These are phyloP conservation scores for Trochalopteron elliotii DNA, from an alignment of 2,113 vertebrate genomes.

Conservation along the genomic window DNA sequence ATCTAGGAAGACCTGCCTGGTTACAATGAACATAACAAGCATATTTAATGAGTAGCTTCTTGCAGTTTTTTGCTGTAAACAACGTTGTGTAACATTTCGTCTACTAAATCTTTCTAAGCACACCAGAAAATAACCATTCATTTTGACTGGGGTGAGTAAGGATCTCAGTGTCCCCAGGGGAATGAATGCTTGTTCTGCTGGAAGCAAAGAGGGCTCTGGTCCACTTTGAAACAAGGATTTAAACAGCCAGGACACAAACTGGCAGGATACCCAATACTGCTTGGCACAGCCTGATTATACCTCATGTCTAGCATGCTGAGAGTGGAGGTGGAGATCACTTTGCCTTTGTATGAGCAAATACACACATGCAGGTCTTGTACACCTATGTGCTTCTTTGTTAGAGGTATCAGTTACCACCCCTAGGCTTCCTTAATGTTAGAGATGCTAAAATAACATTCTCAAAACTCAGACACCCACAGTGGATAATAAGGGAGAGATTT, in stretches of 20 bases:
- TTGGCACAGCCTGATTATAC: not conserved
- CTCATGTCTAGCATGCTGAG: fast-evolving
- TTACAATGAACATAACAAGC: not conserved
- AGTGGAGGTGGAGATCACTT: not conserved
- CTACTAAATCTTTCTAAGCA: not conserved
- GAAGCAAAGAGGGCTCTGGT: not conserved
- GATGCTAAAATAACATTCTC: not conserved
- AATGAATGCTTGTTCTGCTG: not conserved
- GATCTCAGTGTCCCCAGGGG: not conserved
- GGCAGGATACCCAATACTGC: not conserved
- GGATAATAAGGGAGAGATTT: not conserved
- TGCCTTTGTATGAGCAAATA: not conserved
- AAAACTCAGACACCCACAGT: not conserved
- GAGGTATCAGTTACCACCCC: not conserved
- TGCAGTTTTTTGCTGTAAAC: not conserved
- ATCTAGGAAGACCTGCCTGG: not conserved
- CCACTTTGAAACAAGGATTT: not conserved
- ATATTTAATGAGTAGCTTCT: not conserved
- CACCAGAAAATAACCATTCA: not conserved
- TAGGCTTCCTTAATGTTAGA: not conserved
- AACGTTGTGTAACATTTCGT: not conserved
- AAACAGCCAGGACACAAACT: not conserved
- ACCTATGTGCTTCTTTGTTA: not conserved
- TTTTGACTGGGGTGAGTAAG: not conserved
- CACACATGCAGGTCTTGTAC: not conserved